Base-by-base conservation (phyloP, 1,140 invertebrate species). In the Drosophila novamexicana region DNA sequence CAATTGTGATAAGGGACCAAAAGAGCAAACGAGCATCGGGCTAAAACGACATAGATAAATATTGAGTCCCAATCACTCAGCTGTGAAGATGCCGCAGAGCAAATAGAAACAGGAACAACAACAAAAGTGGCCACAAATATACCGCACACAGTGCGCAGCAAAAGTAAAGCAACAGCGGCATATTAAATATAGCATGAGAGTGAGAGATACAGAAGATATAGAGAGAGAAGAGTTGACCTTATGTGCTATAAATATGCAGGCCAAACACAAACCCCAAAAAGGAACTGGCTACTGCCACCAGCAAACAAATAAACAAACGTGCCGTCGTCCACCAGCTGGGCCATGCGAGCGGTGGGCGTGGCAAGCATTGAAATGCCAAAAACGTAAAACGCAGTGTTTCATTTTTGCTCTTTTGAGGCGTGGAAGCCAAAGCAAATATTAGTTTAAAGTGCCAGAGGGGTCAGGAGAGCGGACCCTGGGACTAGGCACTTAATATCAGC, bases 311-410 rank as follows among this genome's bases (percentile, higher is more conserved):
- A 72, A 73, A 79, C 70, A 77, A 64, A 79, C 74, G 81, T 77
- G 80, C 58, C 63, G 16, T 16, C 3, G 44, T 29, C 16, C n/a
- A 62, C 18, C 61, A 77, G 22, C 34, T 61, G 61, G 16, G 12
- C 14, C 34, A 65, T 7, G 47, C 40, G 22, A 7, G 9, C 2
- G 29, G 2, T 22, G 29, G 64, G 56, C 42, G 64, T 75, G 67
- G 45, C 49, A 73, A 50, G 47, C 69, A 89, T 89, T 89, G 71
- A 80, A 89, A 89, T 89, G 84, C 84, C 80, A 89, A 78, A 89
- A 83, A 78, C 80, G 80, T 89, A 74, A 68, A 81, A 53, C 42
- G 50, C 76, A 83, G 58, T 76, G 73, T 79, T 76, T 72, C 67
- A 76, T 58, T 76, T 71, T 72, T 75, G 67, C 56, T 71, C 67